Conservation (phyloP, 1,140 invertebrate genomes). For the Luehdorfia chinensis region DNA sequence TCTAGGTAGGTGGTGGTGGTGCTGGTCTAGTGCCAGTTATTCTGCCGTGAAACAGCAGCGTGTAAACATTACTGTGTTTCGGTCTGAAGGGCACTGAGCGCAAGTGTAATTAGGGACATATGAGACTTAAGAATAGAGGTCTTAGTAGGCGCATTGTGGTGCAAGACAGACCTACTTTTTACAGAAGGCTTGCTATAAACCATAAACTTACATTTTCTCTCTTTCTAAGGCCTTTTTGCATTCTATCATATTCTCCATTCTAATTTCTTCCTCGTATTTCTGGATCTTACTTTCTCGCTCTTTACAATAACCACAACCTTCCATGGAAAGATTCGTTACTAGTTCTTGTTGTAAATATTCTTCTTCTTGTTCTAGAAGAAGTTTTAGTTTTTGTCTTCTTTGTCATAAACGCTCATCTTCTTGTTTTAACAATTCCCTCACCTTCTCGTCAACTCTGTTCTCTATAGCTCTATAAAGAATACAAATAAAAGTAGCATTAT, state of each 20-base stretch:
- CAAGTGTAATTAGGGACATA: no score
- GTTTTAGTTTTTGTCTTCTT: constrained; percentile 44
- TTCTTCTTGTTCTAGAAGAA: constrained; percentile 48
- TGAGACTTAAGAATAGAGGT: no score
- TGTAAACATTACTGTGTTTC: no score
- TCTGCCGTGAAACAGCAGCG: no score
- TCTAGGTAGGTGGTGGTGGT: no score
- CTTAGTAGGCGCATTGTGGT: no score
- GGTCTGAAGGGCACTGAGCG: no score
- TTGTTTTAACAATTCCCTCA: constrained; percentile 39
- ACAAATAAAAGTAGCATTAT: no score
- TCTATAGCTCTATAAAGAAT: constrained; percentile 38
- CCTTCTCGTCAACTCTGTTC: constrained; percentile 50
- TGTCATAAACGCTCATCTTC: constrained; percentile 62
- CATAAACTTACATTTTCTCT: constrained; percentile 56
- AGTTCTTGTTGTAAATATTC: constrained; percentile 41
- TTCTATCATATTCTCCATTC: constrained; percentile 41
- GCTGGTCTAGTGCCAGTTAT: no score
- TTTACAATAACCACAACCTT: constrained; percentile 44
- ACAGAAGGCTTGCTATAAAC: no score
- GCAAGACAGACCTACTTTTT: no score
- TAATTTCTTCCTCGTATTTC: constrained; percentile 45
- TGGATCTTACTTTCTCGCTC: constrained; percentile 37
- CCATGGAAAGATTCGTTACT: constrained; percentile 26
- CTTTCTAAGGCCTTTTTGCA: constrained; percentile 56